Evolutionary conservation across 2,113 vertebrate species (phyloP).

Genomic region (Phalacrocorax pelagicus): DNA sequence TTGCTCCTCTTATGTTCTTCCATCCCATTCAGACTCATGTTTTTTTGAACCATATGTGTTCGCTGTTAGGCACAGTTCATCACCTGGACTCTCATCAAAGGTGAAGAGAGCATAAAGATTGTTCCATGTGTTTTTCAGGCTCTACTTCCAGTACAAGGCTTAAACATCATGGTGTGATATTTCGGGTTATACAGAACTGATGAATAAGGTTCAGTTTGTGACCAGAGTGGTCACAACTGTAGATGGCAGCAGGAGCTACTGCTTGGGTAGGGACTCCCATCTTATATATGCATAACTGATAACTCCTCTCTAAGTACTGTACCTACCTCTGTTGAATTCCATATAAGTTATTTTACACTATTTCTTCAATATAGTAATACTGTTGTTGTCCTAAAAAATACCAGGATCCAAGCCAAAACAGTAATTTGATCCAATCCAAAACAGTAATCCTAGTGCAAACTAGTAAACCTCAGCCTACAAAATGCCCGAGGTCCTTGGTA

Average conservation of each 20-base stretch:
- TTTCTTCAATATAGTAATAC: background rate
- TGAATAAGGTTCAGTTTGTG: background rate
- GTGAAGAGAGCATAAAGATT: background rate
- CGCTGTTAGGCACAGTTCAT: background rate
- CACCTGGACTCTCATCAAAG: background rate
- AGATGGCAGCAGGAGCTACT: background rate
- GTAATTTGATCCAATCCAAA: background rate
- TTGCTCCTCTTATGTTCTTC: background rate
- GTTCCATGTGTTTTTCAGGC: background rate
- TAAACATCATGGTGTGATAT: background rate
- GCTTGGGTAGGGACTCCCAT: background rate
- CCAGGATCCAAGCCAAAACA: background rate
- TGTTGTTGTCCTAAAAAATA: background rate
- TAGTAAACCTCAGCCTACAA: background rate
- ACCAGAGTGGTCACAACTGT: background rate
- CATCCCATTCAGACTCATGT: background rate
- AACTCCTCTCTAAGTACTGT: background rate
- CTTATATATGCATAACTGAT: background rate
- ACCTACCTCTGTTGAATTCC: background rate
- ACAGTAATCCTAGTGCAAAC: background rate
- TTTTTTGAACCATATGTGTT: background rate
- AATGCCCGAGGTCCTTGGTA: background rate
- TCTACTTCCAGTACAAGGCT: background rate
- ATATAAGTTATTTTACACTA: background rate
- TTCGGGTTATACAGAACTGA: background rate